A percentile compares a stretch with the other conserved stretches of the same genome.
Evolutionary conservation across 2,113 vertebrate genomes (phyloP).

Genomic region (Malurus elegans): DNA sequence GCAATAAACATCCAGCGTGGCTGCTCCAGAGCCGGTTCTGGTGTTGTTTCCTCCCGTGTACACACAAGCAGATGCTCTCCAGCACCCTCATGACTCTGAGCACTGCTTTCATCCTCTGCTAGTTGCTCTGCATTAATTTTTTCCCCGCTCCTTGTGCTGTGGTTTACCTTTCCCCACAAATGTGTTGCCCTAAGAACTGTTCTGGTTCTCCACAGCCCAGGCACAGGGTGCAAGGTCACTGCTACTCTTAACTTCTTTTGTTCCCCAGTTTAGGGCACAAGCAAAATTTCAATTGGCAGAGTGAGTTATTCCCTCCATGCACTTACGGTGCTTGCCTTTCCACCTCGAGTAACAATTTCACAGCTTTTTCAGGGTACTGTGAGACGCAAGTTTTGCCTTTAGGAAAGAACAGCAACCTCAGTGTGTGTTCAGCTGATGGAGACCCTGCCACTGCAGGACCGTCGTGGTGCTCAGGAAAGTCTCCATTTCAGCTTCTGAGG

Average conservation of each 20-base stretch:
- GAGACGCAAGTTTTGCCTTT: background rate
- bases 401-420: background rate
- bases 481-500: background rate
- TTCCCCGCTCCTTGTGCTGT: background rate
- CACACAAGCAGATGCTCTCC: conserved; percentile 26
- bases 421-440: background rate
- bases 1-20: background rate
- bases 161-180: background rate
- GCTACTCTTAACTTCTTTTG: background rate
- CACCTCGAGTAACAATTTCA: background rate
- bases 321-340: background rate
- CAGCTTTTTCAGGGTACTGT: background rate
- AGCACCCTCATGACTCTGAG: conserved; percentile 13
- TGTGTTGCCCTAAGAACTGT: background rate
- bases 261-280: background rate
- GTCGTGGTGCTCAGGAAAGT: fast-evolving
- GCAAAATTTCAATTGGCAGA: background rate
- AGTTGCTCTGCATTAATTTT: background rate
- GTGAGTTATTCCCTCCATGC: background rate
- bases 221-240: background rate
- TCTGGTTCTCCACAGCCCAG: background rate
- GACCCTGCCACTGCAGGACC: background rate
- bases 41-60: background rate
- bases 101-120: conserved; percentile 4
- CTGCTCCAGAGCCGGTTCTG: conserved; percentile 1